A percentile compares a stretch with the other conserved stretches of the same genome.
Evolutionary conservation across 2,797 vertebrate genomes (phyloP).

Genomic region (Karalla daura): DNA sequence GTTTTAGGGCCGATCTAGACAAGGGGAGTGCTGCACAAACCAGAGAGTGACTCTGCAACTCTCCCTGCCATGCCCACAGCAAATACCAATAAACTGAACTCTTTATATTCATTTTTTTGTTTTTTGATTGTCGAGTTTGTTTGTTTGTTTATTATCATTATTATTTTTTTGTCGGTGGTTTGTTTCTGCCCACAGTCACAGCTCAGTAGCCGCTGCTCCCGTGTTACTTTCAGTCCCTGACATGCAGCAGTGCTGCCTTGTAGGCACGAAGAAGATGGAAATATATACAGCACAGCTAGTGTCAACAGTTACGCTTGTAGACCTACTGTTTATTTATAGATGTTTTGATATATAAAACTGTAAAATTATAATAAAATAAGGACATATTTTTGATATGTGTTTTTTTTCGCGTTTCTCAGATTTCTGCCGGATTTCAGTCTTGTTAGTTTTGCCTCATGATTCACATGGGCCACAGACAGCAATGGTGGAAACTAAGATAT

Average conservation of each 20-base stretch:
- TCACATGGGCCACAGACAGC: background rate
- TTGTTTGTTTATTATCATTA: background rate
- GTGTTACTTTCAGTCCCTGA: slow-evolving; percentile 43
- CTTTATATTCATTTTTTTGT: slow-evolving; percentile 40
- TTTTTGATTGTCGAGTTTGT: slow-evolving; percentile 12
- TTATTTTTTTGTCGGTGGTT: slow-evolving; percentile 18
- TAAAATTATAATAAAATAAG: slow-evolving; percentile 73
- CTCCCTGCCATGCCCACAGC: slow-evolving; percentile 33
- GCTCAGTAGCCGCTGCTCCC: slow-evolving; percentile 49
- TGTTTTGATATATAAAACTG: slow-evolving; percentile 75
- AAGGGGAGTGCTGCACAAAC: slow-evolving; percentile 47
- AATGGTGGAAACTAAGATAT: background rate
- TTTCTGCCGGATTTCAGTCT: background rate
- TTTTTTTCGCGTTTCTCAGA: slow-evolving; percentile 28
- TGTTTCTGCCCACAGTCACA: slow-evolving; percentile 47
- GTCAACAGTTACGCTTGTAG: slow-evolving; percentile 54
- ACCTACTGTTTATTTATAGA: slow-evolving; percentile 61
- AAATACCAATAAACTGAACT: slow-evolving; percentile 22
- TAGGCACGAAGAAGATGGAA: slow-evolving; percentile 46
- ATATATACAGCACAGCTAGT: slow-evolving; percentile 46
- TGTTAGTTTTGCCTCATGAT: background rate
- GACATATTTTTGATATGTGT: slow-evolving; percentile 62
- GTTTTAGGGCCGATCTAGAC: slow-evolving; percentile 40
- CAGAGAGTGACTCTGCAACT: slow-evolving; percentile 49
- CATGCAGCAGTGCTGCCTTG: slow-evolving; percentile 66